These are phyloP conservation scores for Ammospiza maritima DNA, from an alignment of 2,797 vertebrate species.

Conservation along the genomic window DNA sequence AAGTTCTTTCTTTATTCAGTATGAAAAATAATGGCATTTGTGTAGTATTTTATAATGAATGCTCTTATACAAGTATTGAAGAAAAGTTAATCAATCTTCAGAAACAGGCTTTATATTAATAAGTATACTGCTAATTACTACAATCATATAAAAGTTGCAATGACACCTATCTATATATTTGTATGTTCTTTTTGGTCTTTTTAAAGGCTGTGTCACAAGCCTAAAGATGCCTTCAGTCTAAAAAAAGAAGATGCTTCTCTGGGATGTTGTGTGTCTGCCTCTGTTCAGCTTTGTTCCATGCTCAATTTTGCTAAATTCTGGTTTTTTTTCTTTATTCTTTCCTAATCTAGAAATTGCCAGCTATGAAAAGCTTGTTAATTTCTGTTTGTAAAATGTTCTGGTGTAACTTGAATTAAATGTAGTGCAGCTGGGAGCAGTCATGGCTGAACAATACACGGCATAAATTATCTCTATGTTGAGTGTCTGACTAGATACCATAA, in stretches of 20 bases:
- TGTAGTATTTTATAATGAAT: background rate
- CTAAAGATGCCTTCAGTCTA: background rate
- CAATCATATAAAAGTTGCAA: background rate
- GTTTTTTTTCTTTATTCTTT: background rate
- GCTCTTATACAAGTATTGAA: background rate
- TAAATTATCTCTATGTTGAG: slow-evolving; percentile 46
- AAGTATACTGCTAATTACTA: background rate
- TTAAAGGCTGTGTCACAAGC: background rate
- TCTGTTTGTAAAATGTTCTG: slow-evolving; percentile 50
- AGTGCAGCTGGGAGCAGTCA: slow-evolving; percentile 58
- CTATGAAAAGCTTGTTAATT: slow-evolving; percentile 55
- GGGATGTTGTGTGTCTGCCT: background rate
- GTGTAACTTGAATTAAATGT: slow-evolving; percentile 43
- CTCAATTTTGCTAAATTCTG: background rate
- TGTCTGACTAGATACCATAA: slow-evolving; percentile 45
- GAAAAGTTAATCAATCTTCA: background rate
- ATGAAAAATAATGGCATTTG: background rate
- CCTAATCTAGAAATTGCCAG: slow-evolving; percentile 63
- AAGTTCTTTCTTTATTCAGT: background rate
- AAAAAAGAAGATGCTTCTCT: background rate
- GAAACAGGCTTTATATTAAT: background rate
- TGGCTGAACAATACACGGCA: slow-evolving; percentile 30
- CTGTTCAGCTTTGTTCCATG: background rate
- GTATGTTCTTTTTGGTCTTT: background rate
- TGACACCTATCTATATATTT: background rate